phyloP scores from a whole-genome alignment of 2,797 vertebrate genomes.

The Gymnoscopelus microlampas region DNA sequence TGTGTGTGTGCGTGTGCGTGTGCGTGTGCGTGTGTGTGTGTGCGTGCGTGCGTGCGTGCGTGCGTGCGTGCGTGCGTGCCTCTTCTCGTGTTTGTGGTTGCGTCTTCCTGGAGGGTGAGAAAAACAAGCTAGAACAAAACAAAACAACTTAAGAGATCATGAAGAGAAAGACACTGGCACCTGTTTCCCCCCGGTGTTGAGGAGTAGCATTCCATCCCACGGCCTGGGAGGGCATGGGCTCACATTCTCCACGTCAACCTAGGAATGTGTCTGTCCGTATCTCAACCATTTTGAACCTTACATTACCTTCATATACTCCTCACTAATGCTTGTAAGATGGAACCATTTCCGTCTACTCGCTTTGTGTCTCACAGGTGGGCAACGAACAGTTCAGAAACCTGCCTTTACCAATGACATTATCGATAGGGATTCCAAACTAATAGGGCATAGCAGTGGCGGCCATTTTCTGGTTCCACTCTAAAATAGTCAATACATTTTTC shows the following conservation, averaged over 20 bases:
- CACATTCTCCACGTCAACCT: conserved; percentile 59
- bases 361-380: too few species aligned
- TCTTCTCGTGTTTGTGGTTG: conserved; percentile 7
- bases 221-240: conserved; percentile 41
- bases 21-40: background rate
- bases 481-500: too few species aligned
- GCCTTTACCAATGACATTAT: too few species aligned
- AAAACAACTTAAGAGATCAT: conserved; percentile 75
- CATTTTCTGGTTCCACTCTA: too few species aligned
- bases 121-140: conserved; percentile 76
- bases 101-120: conserved; percentile 71
- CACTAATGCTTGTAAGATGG: too few species aligned
- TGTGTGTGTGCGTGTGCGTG: conserved; percentile 17
- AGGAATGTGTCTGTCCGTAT: conserved; percentile 83
- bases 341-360: too few species aligned
- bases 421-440: too few species aligned
- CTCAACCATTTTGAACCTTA: too few species aligned
- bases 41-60: background rate
- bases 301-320: too few species aligned
- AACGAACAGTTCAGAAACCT: too few species aligned
- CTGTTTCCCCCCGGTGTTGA: conserved; percentile 70
- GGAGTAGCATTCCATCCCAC: conserved; percentile 45
- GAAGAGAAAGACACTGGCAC: conserved; percentile 75
- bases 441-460: too few species aligned
- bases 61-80: background rate